Evolutionary conservation across 2,113 vertebrate species (phyloP).

Genomic region (Pionites leucogaster): DNA sequence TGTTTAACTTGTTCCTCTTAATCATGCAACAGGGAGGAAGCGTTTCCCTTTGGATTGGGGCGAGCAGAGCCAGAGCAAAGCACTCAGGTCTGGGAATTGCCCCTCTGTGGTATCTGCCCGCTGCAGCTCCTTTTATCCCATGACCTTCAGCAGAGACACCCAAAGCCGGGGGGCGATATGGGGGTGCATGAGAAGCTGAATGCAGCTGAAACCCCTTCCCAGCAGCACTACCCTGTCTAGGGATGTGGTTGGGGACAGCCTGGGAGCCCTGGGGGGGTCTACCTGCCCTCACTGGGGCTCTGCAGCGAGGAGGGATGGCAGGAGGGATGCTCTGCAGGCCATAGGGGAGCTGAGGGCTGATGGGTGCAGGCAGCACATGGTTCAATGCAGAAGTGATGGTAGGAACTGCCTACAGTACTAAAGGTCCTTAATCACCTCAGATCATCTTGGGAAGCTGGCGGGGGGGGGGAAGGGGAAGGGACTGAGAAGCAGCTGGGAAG

Average conservation of each 20-base stretch:
- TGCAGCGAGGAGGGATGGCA: accelerated
- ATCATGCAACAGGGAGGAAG: not conserved
- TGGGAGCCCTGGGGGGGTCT: accelerated
- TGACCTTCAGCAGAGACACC: not conserved
- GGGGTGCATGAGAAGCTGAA: accelerated
- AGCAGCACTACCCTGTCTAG: not conserved
- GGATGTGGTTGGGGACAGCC: not conserved
- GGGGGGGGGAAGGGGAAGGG: too few relatives aligned
- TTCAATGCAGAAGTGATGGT: not conserved
- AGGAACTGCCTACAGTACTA: not conserved
- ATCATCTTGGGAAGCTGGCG: not conserved
- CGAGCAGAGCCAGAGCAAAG: not conserved
- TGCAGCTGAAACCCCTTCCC: not conserved
- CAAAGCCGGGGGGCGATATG: not conserved
- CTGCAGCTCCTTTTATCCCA: not conserved
- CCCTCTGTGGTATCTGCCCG: accelerated
- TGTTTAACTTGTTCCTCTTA: constrained; percentile 43
- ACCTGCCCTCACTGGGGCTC: not conserved
- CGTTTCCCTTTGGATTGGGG: not conserved
- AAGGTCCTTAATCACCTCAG: not conserved
- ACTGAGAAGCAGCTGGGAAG: not conserved
- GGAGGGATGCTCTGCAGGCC: not conserved
- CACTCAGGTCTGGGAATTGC: not conserved
- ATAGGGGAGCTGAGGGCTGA: not conserved
- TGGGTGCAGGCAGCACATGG: accelerated